Evolutionary conservation across 1,140 invertebrate genomes (phyloP).

Genomic region (Meloidogyne chitwoodi): DNA sequence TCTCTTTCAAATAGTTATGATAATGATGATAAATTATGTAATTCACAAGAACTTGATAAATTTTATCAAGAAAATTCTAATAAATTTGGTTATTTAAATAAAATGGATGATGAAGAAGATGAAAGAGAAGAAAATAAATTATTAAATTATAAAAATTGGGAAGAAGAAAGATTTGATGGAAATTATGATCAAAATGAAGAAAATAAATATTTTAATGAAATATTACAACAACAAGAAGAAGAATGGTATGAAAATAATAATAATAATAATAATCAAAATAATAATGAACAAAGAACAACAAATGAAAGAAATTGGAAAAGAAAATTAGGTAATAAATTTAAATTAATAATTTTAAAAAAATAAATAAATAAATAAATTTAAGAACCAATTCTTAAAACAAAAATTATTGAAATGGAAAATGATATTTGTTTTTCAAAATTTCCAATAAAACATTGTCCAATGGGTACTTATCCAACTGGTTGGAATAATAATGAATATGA

Average conservation of each 20-base stretch:
- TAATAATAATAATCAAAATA: not conserved
- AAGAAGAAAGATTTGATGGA: slow-evolving; percentile 14
- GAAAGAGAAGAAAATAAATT: not conserved
- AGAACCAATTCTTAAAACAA: slow-evolving; percentile 15
- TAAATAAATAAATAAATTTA: not conserved
- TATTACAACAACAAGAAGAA: not conserved
- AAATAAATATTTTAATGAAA: not conserved
- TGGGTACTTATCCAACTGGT: slow-evolving; percentile 1
- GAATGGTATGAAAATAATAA: not conserved
- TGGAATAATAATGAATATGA: not conserved
- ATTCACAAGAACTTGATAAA: slow-evolving; percentile 20
- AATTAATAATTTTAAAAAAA: no score
- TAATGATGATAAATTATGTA: slow-evolving; percentile 24
- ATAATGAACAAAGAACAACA: not conserved
- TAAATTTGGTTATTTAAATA: not conserved
- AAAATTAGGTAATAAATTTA: not conserved
- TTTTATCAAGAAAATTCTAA: slow-evolving; percentile 19
- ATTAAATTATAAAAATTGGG: not conserved
- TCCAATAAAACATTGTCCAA: slow-evolving; percentile 39
- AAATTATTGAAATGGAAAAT: slow-evolving; percentile 28
- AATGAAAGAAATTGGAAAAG: not conserved
- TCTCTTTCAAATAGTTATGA: slow-evolving; percentile 6
- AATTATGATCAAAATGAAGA: not conserved
- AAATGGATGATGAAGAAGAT: not conserved
- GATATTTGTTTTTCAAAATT: slow-evolving; percentile 45